Percentiles rank a stretch among this genome's conserved stretches.
Conservation (phyloP, 2,113 vertebrate species). For the Zosterops borbonicus region DNA sequence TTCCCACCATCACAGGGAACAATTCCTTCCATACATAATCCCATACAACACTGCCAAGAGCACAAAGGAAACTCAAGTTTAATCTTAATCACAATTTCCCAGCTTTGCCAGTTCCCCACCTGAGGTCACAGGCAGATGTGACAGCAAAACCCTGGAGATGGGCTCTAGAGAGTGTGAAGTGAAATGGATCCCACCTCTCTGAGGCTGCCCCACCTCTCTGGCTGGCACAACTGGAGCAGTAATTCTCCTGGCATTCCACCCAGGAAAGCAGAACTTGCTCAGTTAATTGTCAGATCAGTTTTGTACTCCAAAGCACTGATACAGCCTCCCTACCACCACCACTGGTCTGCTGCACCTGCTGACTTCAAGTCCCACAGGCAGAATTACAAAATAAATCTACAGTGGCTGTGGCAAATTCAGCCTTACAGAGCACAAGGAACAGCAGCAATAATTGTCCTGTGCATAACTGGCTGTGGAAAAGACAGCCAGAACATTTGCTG, state of each 20-base stretch:
- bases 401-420: neutral
- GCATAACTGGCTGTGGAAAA: neutral
- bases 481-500: neutral
- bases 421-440: neutral
- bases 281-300: neutral
- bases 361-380: neutral
- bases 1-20: accelerated
- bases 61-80: neutral
- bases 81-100: neutral
- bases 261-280: neutral
- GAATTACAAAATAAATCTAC: neutral
- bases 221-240: neutral
- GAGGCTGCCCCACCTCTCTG: neutral
- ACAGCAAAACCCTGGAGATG: neutral
- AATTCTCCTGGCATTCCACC: neutral
- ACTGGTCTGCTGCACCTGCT: neutral
- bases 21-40: neutral
- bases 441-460: neutral
- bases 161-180: neutral
- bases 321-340: neutral
- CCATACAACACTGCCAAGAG: neutral
- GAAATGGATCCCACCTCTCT: neutral
- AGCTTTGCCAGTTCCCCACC: neutral
- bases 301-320: neutral
- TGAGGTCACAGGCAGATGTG: neutral